Percentiles rank a stretch among this genome's conserved stretches.
phyloP scores from a whole-genome alignment of 2,888 invertebrate species.

The Hemaris fuciformis region DNA sequence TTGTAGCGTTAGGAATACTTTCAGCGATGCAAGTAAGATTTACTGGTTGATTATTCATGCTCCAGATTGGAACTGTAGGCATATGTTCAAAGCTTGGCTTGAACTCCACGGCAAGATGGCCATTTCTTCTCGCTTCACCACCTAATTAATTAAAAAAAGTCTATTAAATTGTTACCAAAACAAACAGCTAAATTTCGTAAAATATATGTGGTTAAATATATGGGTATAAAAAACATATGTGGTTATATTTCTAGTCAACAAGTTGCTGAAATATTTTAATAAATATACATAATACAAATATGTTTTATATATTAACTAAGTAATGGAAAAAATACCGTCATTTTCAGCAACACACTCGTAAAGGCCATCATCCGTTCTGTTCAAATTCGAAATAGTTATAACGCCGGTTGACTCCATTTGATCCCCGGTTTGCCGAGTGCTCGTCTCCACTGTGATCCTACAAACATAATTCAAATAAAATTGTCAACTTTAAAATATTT shows the following conservation, averaged over 20 bases:
- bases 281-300: too few species aligned
- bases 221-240: too few species aligned
- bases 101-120: constrained; percentile 91
- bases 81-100: constrained; percentile 88
- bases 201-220: too few species aligned
- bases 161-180: neutral
- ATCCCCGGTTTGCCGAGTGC: constrained; percentile 65
- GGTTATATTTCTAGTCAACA: too few species aligned
- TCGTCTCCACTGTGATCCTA: constrained; percentile 84
- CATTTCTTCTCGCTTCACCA: constrained; percentile 87
- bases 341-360: constrained; percentile 94
- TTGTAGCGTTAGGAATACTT: constrained; percentile 94
- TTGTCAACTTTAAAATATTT: neutral
- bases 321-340: too few species aligned
- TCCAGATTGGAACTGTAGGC: constrained; percentile 88
- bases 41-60: constrained; percentile 90
- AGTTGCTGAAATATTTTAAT: too few species aligned
- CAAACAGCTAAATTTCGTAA: neutral
- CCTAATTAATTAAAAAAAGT: constrained; percentile 50
- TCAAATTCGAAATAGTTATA: constrained; percentile 84
- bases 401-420: constrained; percentile 82
- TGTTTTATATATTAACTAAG: too few species aligned
- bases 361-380: constrained; percentile 90
- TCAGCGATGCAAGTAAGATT: constrained; percentile 95
- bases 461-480: constrained; percentile 14